A percentile compares a stretch with the other conserved stretches of the same genome.
These are phyloP conservation scores for Talpa occidentalis DNA, from an alignment of 2,113 vertebrate species.

Conservation along the genomic window DNA sequence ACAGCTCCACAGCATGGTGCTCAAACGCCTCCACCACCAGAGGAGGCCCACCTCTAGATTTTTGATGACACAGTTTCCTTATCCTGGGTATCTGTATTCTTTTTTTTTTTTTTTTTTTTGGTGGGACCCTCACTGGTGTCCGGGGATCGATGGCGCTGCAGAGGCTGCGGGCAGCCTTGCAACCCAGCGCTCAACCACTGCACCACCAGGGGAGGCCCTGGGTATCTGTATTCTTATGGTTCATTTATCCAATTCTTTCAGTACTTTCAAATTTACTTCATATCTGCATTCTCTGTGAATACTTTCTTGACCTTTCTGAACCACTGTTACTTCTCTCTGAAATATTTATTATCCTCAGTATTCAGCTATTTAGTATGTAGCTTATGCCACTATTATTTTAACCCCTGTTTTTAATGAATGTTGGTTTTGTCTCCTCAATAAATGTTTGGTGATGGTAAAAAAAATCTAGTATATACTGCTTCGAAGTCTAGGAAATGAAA, in stretches of 20 bases:
- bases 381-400: background rate
- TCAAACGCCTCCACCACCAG: no score
- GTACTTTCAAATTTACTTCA: background rate
- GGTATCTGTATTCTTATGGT: background rate
- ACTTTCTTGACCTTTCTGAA: background rate
- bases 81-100: background rate
- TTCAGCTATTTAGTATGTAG: background rate
- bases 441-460: background rate
- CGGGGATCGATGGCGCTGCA: no score
- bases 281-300: background rate
- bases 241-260: background rate
- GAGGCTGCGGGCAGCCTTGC: no score
- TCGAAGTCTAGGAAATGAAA: constrained; percentile 49
- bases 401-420: background rate
- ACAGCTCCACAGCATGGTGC: no score
- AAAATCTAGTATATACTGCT: background rate
- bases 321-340: background rate
- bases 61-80: background rate
- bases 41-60: background rate
- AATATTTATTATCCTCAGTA: background rate
- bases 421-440: constrained; percentile 6
- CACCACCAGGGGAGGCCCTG: no score
- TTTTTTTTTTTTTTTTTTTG: no score
- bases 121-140: no score
- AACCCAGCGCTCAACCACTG: no score